Evolutionary conservation across 1,140 invertebrate genomes (phyloP), one percentile per base, ranked within the genome.

Genomic region (Orius insidiosus): DNA sequence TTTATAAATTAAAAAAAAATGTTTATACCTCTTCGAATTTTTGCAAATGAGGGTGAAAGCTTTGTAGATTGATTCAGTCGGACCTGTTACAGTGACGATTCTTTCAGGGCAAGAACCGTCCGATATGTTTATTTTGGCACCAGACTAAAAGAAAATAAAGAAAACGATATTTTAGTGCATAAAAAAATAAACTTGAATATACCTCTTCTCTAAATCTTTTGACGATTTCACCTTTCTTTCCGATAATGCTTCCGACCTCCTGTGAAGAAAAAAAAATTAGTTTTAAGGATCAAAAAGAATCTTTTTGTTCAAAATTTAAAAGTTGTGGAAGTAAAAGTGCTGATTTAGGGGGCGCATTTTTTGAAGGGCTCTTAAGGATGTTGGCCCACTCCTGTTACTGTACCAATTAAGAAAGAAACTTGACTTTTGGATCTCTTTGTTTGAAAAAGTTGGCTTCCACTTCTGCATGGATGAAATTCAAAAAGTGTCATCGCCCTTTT

Each of bases 181-280:
- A 33, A 33, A 35, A 18, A 35, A 34, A 7, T n/a, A 18, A 9
- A 45, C 8, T 9, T 36, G 40, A 50, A 69, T 74, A 78, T 65
- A 93, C 89, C 76, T 94, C 89, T 76, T 93, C 88, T 60, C 90
- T 78, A 75, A 93, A 93, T 68, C 86, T 78, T 65, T 94, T 95
- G 49, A 95, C 87, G 64, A 94, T 95, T 70, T 94, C 88, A 65
- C 90, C 90, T 70, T 94, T 94, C 72, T 97, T 97, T 51, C 93
- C 93, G 63, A 98, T 98, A 62, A 98, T 97, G 66, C 92, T 96
- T 59, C 93, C 93, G 55, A 97, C 93, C 76, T 97, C 93, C 90
- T 96, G 73, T 18, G 87, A 86, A 63, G 62, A 61, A 63, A 64
- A 63, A 16, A 16, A n/a, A 39, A n/a, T n/a, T n/a, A n/a, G n/a